Conservation (phyloP, 2,113 vertebrate genomes). For the Coryphaenoides rupestris region DNA sequence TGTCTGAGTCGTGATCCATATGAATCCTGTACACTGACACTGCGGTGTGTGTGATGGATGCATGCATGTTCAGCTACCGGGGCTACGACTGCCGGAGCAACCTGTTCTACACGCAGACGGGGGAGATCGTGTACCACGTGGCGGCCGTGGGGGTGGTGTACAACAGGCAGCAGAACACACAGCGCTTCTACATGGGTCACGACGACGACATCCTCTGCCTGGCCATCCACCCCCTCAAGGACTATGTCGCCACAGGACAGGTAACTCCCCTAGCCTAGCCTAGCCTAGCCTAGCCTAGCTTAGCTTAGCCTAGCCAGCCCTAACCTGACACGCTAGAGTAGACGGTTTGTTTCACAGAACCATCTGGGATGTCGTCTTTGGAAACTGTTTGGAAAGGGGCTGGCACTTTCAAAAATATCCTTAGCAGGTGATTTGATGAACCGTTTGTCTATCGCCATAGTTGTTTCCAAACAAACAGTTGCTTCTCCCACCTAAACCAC, state of each 20-base stretch:
- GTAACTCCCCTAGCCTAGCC: conserved; percentile 70
- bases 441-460: too few species aligned
- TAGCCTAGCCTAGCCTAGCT: too few species aligned
- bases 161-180: conserved; percentile 95
- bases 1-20: too few species aligned
- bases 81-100: conserved; percentile 97
- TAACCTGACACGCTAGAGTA: too few species aligned
- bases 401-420: too few species aligned
- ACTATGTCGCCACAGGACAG: conserved; percentile 97
- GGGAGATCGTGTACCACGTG: conserved; percentile 97
- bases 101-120: conserved; percentile 96
- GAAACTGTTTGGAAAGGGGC: too few species aligned
- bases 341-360: too few species aligned
- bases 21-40: background rate
- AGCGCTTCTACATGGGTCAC: conserved; percentile 94
- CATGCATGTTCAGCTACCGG: conserved; percentile 80
- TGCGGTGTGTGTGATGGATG: conserved; percentile 24
- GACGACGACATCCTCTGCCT: conserved; percentile 96
- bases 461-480: too few species aligned
- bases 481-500: too few species aligned
- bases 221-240: conserved; percentile 92
- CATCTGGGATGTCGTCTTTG: too few species aligned
- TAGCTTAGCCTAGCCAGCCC: too few species aligned
- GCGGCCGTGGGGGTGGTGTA: conserved; percentile 95
- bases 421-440: too few species aligned